phyloP scores from a whole-genome alignment of 2,888 invertebrate genomes.

The Xylota segnis region DNA sequence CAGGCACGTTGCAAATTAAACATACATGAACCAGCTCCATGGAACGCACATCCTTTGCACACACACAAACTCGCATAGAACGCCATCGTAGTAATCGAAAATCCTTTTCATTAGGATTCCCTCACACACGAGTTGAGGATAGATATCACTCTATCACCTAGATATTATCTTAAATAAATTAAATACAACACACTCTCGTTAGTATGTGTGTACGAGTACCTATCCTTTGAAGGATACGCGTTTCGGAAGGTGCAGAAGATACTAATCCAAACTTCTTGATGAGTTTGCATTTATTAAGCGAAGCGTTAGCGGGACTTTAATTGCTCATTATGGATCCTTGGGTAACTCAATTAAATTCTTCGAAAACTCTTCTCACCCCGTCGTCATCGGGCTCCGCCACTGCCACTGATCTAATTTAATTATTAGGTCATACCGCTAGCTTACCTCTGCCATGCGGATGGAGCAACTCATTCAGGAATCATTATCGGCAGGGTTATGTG shows the following conservation, averaged over 20 bases:
- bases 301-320: slow-evolving; percentile 58
- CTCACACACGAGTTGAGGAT: slow-evolving; percentile 14
- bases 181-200: slow-evolving; percentile 20
- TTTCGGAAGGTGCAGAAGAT: slow-evolving; percentile 9
- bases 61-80: no score
- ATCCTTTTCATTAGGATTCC: slow-evolving; percentile 16
- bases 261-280: slow-evolving; percentile 61
- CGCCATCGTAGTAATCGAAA: slow-evolving; percentile 32
- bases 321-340: slow-evolving; percentile 68
- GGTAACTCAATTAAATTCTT: slow-evolving; percentile 58
- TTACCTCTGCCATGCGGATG: slow-evolving; percentile 8
- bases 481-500: neutral
- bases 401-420: slow-evolving; percentile 60
- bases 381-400: no score
- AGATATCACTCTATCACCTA: slow-evolving; percentile 47
- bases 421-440: slow-evolving; percentile 48
- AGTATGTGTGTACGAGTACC: neutral
- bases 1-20: slow-evolving; percentile 27
- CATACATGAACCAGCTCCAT: slow-evolving; percentile 16
- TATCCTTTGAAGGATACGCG: neutral
- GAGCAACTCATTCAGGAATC: neutral
- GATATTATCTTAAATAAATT: slow-evolving; percentile 65
- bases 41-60: slow-evolving; percentile 12
- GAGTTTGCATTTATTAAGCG: slow-evolving; percentile 61
- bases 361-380: slow-evolving; percentile 24